phyloP scores from a whole-genome alignment of 2,888 invertebrate genomes.

The Hydroisotoma schaefferi region DNA sequence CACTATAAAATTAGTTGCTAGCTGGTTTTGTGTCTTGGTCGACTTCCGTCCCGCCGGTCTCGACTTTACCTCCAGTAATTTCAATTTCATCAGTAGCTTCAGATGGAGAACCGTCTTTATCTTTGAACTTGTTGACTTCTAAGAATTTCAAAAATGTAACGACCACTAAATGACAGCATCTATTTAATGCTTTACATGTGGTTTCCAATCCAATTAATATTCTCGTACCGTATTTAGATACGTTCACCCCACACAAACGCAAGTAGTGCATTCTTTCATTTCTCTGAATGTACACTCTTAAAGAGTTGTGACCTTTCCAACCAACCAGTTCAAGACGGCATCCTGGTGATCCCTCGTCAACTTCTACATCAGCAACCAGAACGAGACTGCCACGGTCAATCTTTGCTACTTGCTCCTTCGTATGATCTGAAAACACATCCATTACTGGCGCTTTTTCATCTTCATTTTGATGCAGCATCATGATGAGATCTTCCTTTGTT shows the following conservation, averaged over 20 bases:
- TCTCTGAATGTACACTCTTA: slow-evolving; percentile 81
- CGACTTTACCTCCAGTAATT: neutral
- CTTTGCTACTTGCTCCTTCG: slow-evolving; percentile 65
- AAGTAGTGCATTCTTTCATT: slow-evolving; percentile 83
- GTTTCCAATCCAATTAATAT: neutral
- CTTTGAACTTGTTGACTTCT: slow-evolving; percentile 21
- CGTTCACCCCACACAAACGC: slow-evolving; percentile 78
- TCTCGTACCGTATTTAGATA: slow-evolving; percentile 67
- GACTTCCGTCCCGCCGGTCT: too few species aligned
- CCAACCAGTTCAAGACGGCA: slow-evolving; percentile 70
- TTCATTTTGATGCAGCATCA: slow-evolving; percentile 73
- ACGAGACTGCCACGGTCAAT: slow-evolving; percentile 74
- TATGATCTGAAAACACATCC: slow-evolving; percentile 62
- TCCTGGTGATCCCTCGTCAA: slow-evolving; percentile 49
- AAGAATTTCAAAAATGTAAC: neutral
- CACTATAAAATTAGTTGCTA: too few species aligned
- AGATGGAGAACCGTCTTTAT: neutral
- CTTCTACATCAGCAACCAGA: slow-evolving; percentile 61
- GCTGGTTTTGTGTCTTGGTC: too few species aligned
- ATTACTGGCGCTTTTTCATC: slow-evolving; percentile 74
- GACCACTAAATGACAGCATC: neutral
- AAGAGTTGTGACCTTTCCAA: slow-evolving; percentile 83
- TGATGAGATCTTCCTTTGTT: slow-evolving; percentile 70
- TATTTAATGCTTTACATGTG: neutral
- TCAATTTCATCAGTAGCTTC: neutral